Evolutionary conservation across 37 sponge, comb jelly and placozoan genomes (phyloP).

Genomic region (Geodia barretti): DNA sequence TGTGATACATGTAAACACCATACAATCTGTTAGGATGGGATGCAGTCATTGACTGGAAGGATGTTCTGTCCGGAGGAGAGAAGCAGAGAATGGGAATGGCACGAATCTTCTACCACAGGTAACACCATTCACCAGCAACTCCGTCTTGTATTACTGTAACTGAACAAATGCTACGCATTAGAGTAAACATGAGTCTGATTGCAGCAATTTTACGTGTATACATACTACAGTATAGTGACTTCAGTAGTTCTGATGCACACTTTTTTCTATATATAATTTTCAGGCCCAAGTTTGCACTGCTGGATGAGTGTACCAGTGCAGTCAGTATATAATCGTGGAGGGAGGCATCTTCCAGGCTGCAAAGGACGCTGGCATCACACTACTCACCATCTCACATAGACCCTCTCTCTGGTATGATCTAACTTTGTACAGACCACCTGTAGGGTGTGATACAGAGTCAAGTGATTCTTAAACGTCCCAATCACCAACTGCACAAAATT

Average conservation of each 20-base stretch:
- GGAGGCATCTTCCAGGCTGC: slow-evolving; percentile 87
- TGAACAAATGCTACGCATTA: background rate
- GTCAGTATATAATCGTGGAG: slow-evolving; percentile 92
- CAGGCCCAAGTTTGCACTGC: slow-evolving; percentile 88
- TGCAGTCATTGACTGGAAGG: slow-evolving; percentile 87
- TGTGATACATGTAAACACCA: too few relatives aligned
- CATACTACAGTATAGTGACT: too few relatives aligned
- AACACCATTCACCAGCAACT: background rate
- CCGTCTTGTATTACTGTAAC: too few relatives aligned
- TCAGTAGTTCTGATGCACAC: too few relatives aligned
- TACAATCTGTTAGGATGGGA: slow-evolving; percentile 95
- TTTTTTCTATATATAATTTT: too few relatives aligned
- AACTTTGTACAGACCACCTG: too few relatives aligned
- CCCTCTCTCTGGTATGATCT: slow-evolving; percentile 94
- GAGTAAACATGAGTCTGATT: too few relatives aligned
- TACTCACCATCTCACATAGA: slow-evolving; percentile 89
- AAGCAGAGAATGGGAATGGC: slow-evolving; percentile 96
- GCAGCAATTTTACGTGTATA: too few relatives aligned
- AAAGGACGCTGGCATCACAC: slow-evolving; percentile 79
- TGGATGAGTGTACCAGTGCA: slow-evolving; percentile 97
- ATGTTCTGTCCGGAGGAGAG: slow-evolving; percentile 94
- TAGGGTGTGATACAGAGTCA: background rate
- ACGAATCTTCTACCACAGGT: slow-evolving; percentile 91
- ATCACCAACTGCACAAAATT: too few relatives aligned
- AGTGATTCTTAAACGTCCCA: background rate